A percentile compares a stretch with the other conserved stretches of the same genome.
Evolutionary conservation across 2,113 vertebrate genomes (phyloP).

Genomic region (Dendrocopos noguchii): DNA sequence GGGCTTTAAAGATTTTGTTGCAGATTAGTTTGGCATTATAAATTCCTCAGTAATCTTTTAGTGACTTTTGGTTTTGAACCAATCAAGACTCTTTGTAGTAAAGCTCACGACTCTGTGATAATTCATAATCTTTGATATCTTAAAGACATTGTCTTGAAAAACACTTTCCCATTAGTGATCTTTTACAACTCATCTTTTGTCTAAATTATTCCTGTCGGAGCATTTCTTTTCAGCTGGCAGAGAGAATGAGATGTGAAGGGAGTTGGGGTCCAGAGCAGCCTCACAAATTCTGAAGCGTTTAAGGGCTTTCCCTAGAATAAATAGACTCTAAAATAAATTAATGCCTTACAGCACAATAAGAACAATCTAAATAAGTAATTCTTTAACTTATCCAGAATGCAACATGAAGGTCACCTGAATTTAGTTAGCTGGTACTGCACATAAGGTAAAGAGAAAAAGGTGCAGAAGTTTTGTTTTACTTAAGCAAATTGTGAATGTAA

Average conservation of each 20-base stretch:
- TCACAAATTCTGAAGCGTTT: not conserved
- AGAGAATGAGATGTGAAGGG: not conserved
- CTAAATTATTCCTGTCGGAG: not conserved
- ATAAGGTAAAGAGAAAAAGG: not conserved
- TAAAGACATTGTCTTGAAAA: conserved; percentile 39
- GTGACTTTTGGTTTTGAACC: not conserved
- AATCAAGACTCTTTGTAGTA: not conserved
- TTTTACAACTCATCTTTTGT: not conserved
- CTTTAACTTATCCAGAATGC: not conserved
- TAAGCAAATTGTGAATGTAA: not conserved
- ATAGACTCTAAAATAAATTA: not conserved
- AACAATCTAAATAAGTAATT: not conserved
- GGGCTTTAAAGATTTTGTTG: not conserved
- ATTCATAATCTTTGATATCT: conserved; percentile 67
- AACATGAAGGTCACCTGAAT: not conserved
- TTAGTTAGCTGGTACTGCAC: not conserved
- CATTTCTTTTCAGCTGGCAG: not conserved
- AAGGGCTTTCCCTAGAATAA: not conserved
- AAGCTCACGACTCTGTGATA: conserved; percentile 32
- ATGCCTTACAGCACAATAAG: not conserved
- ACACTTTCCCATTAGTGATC: conserved; percentile 56
- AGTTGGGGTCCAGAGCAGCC: not conserved
- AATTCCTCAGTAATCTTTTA: conserved; percentile 12
- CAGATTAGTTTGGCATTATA: not conserved
- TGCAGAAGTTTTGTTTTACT: not conserved